Evolutionary conservation across 2,888 invertebrate species (phyloP), one percentile per base, ranked within the genome.

Genomic region (Oligia latruncula): DNA sequence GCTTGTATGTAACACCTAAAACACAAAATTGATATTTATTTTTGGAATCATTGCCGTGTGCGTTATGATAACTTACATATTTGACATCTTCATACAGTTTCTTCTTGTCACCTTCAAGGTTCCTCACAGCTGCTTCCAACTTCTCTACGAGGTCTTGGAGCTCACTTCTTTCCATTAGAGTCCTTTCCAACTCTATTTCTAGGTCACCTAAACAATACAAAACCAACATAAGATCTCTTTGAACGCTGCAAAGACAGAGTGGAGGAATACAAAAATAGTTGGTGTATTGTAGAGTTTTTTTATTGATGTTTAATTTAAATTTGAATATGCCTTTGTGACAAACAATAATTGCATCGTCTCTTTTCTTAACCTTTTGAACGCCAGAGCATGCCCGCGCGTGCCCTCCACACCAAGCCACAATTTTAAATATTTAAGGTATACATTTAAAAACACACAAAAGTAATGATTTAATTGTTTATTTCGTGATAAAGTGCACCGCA

Each of bases 61-160:
- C 20, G 55, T 23, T 20, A 60, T 62, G 15, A 11, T 29, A 62
- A 86, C 91, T 90, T 92, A 98, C 98, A 91, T 98, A 98, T 94
- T 97, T 97, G 2, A 98, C 94, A 87, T 98, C 98, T 46, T 98
- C 98, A 84, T 97, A 97, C 49, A 98, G 94, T 88, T 98, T 97
- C 91, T 98, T 98, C 90, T 98, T 98, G 81, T 99, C 98, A 60
- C 97, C 96, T 89, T 98, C 98, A 6, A 98, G 96, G 88, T 97
- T 98, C n/a, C 97, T 96, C 60, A 98, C 97, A 49, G 98, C 97
- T 1, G 97, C 95, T 88, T 98, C 98, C 72, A 98, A 95, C 91
- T 98, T 98, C 65, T 98, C 97, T 4, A 98, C 96, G 68, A 98
- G 95, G 87, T 98, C 98, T 91, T 98, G 98, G 5, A 98, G 94